These are phyloP conservation scores for Hemicordylus capensis DNA, from an alignment of 2,113 vertebrate genomes.

Conservation along the genomic window DNA sequence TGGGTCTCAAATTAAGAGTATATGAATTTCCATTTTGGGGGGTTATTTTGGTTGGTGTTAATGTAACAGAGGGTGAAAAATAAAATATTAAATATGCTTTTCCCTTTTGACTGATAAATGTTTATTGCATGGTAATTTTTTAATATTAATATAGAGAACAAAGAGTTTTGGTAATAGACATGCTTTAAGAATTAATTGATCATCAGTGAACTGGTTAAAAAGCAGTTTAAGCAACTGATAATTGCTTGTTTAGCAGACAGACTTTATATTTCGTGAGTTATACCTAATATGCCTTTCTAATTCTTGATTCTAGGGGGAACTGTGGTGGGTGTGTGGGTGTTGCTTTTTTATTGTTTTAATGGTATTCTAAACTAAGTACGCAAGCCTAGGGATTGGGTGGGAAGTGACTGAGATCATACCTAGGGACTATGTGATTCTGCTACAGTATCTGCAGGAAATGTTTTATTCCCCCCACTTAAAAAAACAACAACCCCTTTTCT, in stretches of 20 bases:
- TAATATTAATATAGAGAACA: background rate
- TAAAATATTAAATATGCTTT: background rate
- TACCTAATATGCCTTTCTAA: background rate
- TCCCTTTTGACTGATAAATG: background rate
- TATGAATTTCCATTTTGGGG: background rate
- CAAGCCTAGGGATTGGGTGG: background rate
- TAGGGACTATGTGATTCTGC: background rate
- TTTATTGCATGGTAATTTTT: background rate
- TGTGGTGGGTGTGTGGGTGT: too few species aligned
- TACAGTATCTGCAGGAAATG: too few species aligned
- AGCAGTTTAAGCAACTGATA: background rate
- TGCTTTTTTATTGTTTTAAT: too few species aligned
- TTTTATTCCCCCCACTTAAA: too few species aligned
- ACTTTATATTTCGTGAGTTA: background rate
- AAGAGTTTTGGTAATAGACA: background rate
- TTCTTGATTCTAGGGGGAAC: background rate
- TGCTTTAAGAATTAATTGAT: background rate
- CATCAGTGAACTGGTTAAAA: background rate
- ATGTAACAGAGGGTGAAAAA: background rate
- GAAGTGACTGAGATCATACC: background rate
- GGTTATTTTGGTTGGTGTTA: background rate
- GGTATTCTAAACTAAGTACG: too few species aligned
- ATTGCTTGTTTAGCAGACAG: background rate
- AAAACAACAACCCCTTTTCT: background rate
- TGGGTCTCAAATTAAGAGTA: background rate